Evolutionary conservation across 2,797 vertebrate species (phyloP), one percentile per base, ranked within the genome.

Genomic region (Anableps anableps): DNA sequence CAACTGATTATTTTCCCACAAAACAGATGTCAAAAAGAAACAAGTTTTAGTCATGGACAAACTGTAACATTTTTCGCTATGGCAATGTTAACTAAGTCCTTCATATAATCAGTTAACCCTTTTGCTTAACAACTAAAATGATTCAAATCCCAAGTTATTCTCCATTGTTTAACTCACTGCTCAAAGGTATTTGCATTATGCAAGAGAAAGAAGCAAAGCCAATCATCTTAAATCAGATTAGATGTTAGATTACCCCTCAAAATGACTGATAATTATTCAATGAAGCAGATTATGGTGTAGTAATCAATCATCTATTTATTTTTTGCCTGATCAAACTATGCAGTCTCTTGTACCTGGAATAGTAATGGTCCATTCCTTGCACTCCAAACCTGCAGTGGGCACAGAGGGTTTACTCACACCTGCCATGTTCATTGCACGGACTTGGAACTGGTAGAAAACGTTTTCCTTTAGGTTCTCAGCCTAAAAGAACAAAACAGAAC

Each of bases 301-400:
- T 38, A 38, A 13, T 68, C 36, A 26, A 68, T 41, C 21, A 26
- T 26, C 21, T 26, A 38, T 68, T 31, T 60, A 13, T 47, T 14
- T 47, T 26, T 68, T 26, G 10, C 64, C 9, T 13, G 21, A 5
- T 70, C 21, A 43, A 70, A 70, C 23, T 43, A 26, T 53, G 53
- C 36, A 70, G 13, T 43, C 64, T 68, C 64, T 68, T 50, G 43
- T 96, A 99, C 99, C 99, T 95, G 98, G 97, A 72, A 99, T 95
- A 79, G 98, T 97, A 76, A 99, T 96, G 90, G 97, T 99, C 97
- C 97, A 99, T 82, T 99, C 98, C 91, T 98, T 98, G 91, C 98
- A 99, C 90, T 96, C 97, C 94, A 98, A 96, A 78, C 93, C 48
- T 41, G 90, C 68, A 80, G 94, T 97, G 72, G 95, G 90, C 78